These are phyloP conservation scores for Belgica antarctica DNA, from an alignment of 2,888 invertebrate species.

Conservation along the genomic window DNA sequence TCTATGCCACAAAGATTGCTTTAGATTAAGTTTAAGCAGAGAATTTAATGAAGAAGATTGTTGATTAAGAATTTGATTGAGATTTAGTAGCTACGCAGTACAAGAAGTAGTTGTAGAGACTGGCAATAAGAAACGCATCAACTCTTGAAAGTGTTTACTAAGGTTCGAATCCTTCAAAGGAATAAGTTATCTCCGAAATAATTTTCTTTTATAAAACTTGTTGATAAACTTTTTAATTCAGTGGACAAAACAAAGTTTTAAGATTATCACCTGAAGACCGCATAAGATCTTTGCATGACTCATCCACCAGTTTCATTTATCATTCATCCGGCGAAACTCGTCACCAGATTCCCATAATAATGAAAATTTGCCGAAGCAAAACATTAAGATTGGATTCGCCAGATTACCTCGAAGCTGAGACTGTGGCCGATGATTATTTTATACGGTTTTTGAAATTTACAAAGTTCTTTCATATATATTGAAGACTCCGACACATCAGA, in stretches of 20 bases:
- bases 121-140: too few relatives aligned
- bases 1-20: background rate
- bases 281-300: too few relatives aligned
- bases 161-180: too few relatives aligned
- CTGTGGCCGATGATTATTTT: background rate
- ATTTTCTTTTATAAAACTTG: too few relatives aligned
- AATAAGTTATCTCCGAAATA: too few relatives aligned
- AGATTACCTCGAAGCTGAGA: background rate
- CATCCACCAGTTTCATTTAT: constrained; percentile 26
- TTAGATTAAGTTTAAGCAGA: constrained; percentile 1
- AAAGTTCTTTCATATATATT: background rate
- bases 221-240: too few relatives aligned
- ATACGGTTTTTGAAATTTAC: constrained; percentile 5
- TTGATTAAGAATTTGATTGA: too few relatives aligned
- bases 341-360: constrained; percentile 38
- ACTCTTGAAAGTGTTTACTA: too few relatives aligned
- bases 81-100: too few relatives aligned
- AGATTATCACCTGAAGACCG: too few relatives aligned
- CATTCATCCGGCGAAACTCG: constrained; percentile 35
- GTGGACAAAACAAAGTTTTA: too few relatives aligned
- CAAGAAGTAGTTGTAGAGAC: background rate
- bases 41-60: too few relatives aligned
- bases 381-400: constrained; percentile 28
- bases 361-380: constrained; percentile 19
- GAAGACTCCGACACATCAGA: background rate